These are phyloP conservation scores for Nomada hirtipes DNA, from an alignment of 2,888 invertebrate genomes.

Conservation along the genomic window DNA sequence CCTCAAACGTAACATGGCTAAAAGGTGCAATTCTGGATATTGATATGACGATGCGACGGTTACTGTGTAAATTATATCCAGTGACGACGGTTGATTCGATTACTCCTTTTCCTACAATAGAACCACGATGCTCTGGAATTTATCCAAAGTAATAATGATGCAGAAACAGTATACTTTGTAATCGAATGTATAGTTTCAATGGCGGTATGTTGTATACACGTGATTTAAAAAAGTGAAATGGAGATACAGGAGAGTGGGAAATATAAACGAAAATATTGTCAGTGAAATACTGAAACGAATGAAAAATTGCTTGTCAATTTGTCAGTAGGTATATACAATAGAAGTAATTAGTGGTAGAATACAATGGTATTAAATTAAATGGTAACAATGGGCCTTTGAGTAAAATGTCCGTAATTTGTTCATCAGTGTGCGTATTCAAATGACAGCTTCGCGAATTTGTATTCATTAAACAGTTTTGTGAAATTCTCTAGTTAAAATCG, in stretches of 20 bases:
- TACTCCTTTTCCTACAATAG: neutral
- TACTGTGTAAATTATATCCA: no score
- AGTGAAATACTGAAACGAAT: constrained; percentile 31
- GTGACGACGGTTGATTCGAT: no score
- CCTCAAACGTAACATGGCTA: constrained; percentile 55
- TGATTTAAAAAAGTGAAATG: constrained; percentile 1
- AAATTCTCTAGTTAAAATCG: neutral
- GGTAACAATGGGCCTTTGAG: constrained; percentile 26
- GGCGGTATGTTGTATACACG: neutral
- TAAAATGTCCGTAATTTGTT: constrained; percentile 34
- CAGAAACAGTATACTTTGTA: neutral
- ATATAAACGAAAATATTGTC: constrained; percentile 27
- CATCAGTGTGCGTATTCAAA: constrained; percentile 39
- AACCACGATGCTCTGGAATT: neutral
- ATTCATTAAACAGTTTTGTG: constrained; percentile 61
- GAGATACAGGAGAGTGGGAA: neutral
- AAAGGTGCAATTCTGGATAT: neutral
- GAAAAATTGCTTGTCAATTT: constrained; percentile 45
- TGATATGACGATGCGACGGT: no score
- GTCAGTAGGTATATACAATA: constrained; percentile 23
- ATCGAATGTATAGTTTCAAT: neutral
- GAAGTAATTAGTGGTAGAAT: constrained; percentile 38
- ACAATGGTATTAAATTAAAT: constrained; percentile 50
- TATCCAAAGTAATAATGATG: constrained; percentile 3
- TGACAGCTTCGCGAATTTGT: constrained; percentile 50